Evolutionary conservation across 2,888 invertebrate species (phyloP).

Genomic region (Eupithecia dodoneata): DNA sequence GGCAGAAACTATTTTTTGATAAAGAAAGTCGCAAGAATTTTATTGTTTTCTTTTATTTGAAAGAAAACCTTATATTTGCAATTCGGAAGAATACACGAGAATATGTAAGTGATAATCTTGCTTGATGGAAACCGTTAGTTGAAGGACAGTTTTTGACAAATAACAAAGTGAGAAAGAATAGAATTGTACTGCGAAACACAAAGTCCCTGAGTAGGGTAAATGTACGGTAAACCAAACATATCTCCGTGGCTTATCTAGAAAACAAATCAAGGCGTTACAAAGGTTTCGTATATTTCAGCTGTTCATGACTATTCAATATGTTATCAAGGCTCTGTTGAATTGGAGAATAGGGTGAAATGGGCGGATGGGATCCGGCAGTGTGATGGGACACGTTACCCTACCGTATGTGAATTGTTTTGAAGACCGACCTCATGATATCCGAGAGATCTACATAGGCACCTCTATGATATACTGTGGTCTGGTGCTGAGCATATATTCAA

Average conservation of each 20-base stretch:
- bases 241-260: constrained; percentile 29
- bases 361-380: constrained; percentile 32
- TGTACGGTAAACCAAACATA: constrained; percentile 20
- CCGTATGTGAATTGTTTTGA: constrained; percentile 15
- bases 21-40: too few species aligned
- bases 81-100: background rate
- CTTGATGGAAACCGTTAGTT: background rate
- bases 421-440: background rate
- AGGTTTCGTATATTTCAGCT: constrained; percentile 32
- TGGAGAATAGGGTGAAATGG: constrained; percentile 35
- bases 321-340: constrained; percentile 35
- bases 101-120: background rate
- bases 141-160: background rate
- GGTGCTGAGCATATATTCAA: background rate
- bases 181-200: background rate
- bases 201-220: constrained; percentile 12
- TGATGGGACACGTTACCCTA: constrained; percentile 10
- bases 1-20: too few species aligned
- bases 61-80: background rate
- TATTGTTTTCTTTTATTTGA: too few species aligned
- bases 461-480: background rate
- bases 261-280: constrained; percentile 33
- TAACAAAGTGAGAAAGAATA: background rate
- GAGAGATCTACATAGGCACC: background rate
- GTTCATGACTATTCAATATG: constrained; percentile 40